phyloP scores from a whole-genome alignment of 2,113 vertebrate genomes.

The Archocentrus centrarchus region DNA sequence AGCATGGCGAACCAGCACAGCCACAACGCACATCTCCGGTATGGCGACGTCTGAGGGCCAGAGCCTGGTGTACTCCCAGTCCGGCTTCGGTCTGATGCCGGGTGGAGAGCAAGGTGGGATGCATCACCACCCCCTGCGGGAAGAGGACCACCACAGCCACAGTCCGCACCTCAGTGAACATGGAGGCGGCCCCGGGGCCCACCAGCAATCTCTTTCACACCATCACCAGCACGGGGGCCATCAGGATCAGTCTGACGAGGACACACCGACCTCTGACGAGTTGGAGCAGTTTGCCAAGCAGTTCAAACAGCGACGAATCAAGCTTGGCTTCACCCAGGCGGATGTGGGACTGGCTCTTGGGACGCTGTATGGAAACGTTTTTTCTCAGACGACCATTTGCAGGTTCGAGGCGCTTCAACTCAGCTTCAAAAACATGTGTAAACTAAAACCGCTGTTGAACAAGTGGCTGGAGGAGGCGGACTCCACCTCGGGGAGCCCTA shows the following conservation, averaged over 20 bases:
- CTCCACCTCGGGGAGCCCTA: constrained; percentile 97
- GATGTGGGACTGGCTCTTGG: constrained; percentile 98
- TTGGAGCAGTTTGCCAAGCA: constrained; percentile 99
- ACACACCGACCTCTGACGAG: constrained; percentile 98
- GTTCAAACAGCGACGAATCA: constrained; percentile 98
- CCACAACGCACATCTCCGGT: constrained; percentile 88
- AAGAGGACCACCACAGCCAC: constrained; percentile 87
- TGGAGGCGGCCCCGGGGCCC: constrained; percentile 78
- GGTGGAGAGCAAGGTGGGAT: constrained; percentile 86
- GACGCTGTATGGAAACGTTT: constrained; percentile 97
- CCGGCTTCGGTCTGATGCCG: constrained; percentile 89
- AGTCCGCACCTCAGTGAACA: constrained; percentile 89
- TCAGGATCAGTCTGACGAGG: constrained; percentile 95
- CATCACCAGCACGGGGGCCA: constrained; percentile 86
- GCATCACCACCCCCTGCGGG: constrained; percentile 91
- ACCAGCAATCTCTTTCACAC: constrained; percentile 80
- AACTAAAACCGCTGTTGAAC: constrained; percentile 98
- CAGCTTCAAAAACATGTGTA: constrained; percentile 99
- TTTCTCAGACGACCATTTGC: constrained; percentile 99
- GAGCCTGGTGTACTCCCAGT: constrained; percentile 90
- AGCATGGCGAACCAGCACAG: constrained; percentile 87
- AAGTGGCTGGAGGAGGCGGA: constrained; percentile 99
- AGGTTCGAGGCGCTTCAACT: constrained; percentile 99
- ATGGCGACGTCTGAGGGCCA: constrained; percentile 91
- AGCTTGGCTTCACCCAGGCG: constrained; percentile 97